Conservation (phyloP, 64 coral and sea anemone genomes). For the Hydrozoanthus tunicans region DNA sequence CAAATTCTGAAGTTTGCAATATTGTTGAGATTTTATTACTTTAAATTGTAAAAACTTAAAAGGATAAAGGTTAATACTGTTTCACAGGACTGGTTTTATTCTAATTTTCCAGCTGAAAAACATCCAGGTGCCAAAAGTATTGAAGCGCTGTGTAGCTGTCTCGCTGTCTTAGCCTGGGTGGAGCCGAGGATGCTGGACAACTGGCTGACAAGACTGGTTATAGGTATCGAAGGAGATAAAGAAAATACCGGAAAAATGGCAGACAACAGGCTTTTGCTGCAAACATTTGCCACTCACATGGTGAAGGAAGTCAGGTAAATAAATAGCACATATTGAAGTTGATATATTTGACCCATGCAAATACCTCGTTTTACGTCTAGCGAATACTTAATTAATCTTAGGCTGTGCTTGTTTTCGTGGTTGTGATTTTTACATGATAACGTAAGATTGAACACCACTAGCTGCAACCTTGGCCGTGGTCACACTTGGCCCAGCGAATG, state of each 20-base stretch:
- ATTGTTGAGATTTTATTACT: no score
- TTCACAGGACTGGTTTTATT: not conserved
- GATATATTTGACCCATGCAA: not conserved
- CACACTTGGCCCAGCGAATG: no score
- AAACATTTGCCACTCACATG: constrained; percentile 81
- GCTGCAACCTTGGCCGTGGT: no score
- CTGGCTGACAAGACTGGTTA: constrained; percentile 90
- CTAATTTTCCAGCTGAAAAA: constrained; percentile 80
- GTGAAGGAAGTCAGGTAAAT: constrained; percentile 82
- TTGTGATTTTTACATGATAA: no score
- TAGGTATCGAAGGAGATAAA: constrained; percentile 89
- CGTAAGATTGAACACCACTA: no score
- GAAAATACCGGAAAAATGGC: constrained; percentile 99
- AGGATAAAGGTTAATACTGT: no score
- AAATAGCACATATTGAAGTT: no score
- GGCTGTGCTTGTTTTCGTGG: no score
- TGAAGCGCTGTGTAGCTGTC: constrained; percentile 48
- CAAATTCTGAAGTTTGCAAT: no score
- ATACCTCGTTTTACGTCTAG: no score
- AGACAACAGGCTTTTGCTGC: constrained; percentile 92
- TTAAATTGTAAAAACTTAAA: no score
- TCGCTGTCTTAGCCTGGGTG: constrained; percentile 60
- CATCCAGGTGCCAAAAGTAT: constrained; percentile 68
- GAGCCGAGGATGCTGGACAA: constrained; percentile 48
- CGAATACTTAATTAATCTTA: no score